Conservation (phyloP, 2,888 invertebrate genomes). For the Osmoderma eremita region DNA sequence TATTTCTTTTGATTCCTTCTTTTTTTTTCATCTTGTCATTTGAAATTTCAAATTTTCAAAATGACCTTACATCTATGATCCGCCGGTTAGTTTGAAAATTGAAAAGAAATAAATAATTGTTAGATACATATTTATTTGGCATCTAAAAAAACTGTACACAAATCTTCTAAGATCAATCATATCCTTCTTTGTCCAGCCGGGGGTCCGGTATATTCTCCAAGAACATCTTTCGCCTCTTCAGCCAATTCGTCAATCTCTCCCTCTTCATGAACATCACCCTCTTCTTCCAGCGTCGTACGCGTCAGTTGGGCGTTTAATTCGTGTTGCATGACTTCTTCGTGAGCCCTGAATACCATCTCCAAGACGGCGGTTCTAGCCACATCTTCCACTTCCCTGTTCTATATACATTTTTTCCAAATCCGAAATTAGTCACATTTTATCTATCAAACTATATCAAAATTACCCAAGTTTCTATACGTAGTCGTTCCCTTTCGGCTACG, state of each 20-base stretch:
- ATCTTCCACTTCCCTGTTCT: conserved; percentile 58
- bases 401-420: conserved; percentile 23
- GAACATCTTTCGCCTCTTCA: conserved; percentile 54
- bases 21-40: too few species aligned
- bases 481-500: conserved; percentile 55
- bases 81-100: too few species aligned
- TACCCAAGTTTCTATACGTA: conserved; percentile 59
- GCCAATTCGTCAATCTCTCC: conserved; percentile 49
- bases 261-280: conserved; percentile 30
- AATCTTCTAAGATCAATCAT: background rate
- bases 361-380: conserved; percentile 58
- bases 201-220: conserved; percentile 48
- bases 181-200: conserved; percentile 29
- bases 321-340: conserved; percentile 55
- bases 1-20: too few species aligned
- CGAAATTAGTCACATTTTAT: background rate
- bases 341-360: conserved; percentile 58
- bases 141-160: background rate
- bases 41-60: too few species aligned
- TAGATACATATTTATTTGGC: background rate
- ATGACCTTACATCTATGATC: too few species aligned
- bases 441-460: too few species aligned
- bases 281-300: conserved; percentile 31
- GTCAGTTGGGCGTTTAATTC: conserved; percentile 53
- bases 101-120: background rate